Base-by-base conservation (phyloP, 2,888 invertebrate genomes). In the Fragum fragum region DNA sequence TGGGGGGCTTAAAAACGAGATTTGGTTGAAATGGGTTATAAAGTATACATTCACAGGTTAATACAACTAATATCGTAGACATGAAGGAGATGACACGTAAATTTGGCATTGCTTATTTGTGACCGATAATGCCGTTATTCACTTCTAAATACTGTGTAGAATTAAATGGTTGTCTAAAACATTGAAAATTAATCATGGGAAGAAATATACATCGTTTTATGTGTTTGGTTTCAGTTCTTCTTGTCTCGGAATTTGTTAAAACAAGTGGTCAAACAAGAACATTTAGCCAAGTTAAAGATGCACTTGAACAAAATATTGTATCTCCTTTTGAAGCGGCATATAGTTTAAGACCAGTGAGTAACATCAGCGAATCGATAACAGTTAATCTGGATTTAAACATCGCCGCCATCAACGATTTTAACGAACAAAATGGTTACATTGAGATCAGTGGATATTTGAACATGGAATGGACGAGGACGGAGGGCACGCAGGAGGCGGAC, bases 361-460 rank as follows among this genome's bases (percentile, higher is more conserved):
- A 47, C 28, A 1, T 52, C 16, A 18, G 9, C 11, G 47, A 47
- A n/a, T 11, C 23, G 5, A 11, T 73, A 18, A 63, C 36, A 29
- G 73, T 73, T 6, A 21, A 21, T 11, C 21, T 73, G n/a, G 73
- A 73, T 63, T 32, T 73, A 42, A 76, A 76, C 32, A 53, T 81
- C 1, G 70, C 71, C 7, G 61, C 74, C 0, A 42, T 81, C 18
- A 81, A 81, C 28, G 57, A 72, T 36, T 81, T 81, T 52, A 57
- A 81, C 32, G 74, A 77, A 26, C 16, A 72, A 18, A 74, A 55
- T 55, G 77, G 81, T 14, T 81, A 66, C 47, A 59, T 81, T 14
- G 81, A 81, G 29, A 68, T 81, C 52, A 78, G 81, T 72, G 81
- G 81, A 18, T 81, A 81, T 32, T 55, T 81, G 3, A 63, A 18